Conservation (phyloP, 2,113 vertebrate genomes). For the Eonycteris spelaea region DNA sequence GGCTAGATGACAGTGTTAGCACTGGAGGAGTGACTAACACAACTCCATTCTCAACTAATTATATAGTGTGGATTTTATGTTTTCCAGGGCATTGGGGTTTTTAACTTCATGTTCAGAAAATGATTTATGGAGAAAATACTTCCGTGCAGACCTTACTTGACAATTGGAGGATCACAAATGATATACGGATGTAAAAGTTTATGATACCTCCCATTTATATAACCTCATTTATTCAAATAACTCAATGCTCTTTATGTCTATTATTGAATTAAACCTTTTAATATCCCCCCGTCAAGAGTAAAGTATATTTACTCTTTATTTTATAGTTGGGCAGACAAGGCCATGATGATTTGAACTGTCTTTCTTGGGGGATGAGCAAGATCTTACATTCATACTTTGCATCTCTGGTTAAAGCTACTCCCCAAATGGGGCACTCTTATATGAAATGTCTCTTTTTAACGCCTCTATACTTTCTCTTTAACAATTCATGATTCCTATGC, state of each 20-base stretch:
- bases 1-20: conserved; percentile 59
- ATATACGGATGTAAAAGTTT: conserved; percentile 46
- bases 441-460: not conserved
- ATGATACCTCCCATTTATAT: conserved; percentile 34
- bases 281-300: conserved; percentile 45
- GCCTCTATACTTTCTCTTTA: not conserved
- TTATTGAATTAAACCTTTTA: conserved; percentile 56
- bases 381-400: not conserved
- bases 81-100: conserved; percentile 57
- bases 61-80: conserved; percentile 38
- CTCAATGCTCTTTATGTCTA: conserved; percentile 19
- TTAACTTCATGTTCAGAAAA: conserved; percentile 63
- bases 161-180: not conserved
- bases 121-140: conserved; percentile 65
- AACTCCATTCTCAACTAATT: conserved; percentile 66
- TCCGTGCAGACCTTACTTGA: conserved; percentile 43
- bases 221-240: conserved; percentile 44
- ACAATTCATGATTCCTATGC: conserved; percentile 12
- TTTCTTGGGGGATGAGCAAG: not conserved
- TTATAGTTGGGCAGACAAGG: not conserved
- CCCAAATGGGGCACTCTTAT: not conserved
- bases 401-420: not conserved
- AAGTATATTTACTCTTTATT: conserved; percentile 41
- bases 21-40: conserved; percentile 37
- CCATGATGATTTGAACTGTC: not conserved